phyloP scores from a whole-genome alignment of 2,113 vertebrate species.

The Chaetodon trifascialis region DNA sequence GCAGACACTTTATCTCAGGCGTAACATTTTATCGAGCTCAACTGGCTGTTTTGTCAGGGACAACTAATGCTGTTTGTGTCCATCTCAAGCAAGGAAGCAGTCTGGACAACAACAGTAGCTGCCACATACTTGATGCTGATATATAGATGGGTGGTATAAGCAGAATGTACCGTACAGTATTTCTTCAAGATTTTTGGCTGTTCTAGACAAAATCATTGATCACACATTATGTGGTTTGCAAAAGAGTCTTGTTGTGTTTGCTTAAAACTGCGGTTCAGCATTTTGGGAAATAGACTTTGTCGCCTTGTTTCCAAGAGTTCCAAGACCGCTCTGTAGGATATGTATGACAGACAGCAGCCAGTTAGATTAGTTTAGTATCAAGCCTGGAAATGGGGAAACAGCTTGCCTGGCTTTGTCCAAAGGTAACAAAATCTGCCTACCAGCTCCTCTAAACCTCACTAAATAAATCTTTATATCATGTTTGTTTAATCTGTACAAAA shows the following conservation, averaged over 20 bases:
- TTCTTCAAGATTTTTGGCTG: not conserved
- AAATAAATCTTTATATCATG: not conserved
- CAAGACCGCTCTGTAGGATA: not conserved
- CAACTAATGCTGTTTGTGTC: constrained; percentile 43
- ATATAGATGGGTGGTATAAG: not conserved
- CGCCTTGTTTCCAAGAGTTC: not conserved
- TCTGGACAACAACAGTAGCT: constrained; percentile 32
- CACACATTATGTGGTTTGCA: not conserved
- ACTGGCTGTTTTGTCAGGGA: constrained; percentile 43
- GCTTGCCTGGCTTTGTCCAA: not conserved
- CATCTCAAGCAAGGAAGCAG: constrained; percentile 12
- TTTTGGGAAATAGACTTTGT: too few species aligned
- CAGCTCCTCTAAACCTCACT: not conserved
- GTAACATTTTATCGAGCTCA: constrained; percentile 48
- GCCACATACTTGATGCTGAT: constrained; percentile 4
- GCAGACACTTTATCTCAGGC: constrained; percentile 42
- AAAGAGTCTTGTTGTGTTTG: constrained; percentile 13
- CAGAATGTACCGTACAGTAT: not conserved
- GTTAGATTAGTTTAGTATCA: not conserved
- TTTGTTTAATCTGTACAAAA: constrained; percentile 9
- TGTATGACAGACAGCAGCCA: not conserved
- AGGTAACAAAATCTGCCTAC: not conserved
- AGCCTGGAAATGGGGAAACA: not conserved
- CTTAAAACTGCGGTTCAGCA: not conserved
- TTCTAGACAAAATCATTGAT: not conserved